These are phyloP conservation scores for Chironomus riparius DNA, from an alignment of 2,888 invertebrate species.

Conservation along the genomic window DNA sequence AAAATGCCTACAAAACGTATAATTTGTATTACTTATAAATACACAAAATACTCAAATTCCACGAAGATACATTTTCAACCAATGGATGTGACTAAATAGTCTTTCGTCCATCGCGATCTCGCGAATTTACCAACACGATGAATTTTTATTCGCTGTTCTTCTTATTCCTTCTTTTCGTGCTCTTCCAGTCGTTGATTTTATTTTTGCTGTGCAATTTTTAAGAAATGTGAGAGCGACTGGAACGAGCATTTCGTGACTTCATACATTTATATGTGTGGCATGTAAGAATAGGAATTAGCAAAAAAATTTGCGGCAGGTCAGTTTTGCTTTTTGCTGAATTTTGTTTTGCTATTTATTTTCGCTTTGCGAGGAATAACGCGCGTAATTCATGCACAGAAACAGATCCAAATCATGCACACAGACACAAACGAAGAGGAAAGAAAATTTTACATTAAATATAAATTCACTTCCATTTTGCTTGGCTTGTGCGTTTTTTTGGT, in stretches of 20 bases:
- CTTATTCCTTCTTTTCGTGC: not conserved
- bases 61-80: not conserved
- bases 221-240: no score
- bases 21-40: no score
- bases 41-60: no score
- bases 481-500: not conserved
- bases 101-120: constrained; percentile 14
- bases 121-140: constrained; percentile 1
- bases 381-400: no score
- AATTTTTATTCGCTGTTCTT: not conserved
- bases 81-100: not conserved
- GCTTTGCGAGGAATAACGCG: no score
- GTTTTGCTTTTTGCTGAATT: not conserved
- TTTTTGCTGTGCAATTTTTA: not conserved
- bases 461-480: not conserved
- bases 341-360: not conserved
- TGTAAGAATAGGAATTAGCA: not conserved
- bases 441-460: no score
- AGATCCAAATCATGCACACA: no score
- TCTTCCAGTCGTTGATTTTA: not conserved
- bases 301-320: constrained; percentile 9
- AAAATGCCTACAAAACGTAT: no score
- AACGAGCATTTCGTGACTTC: no score
- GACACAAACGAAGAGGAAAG: no score
- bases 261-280: no score